These are phyloP conservation scores for Muscicapa adusta DNA, from an alignment of 2,113 vertebrate genomes.

Conservation along the genomic window DNA sequence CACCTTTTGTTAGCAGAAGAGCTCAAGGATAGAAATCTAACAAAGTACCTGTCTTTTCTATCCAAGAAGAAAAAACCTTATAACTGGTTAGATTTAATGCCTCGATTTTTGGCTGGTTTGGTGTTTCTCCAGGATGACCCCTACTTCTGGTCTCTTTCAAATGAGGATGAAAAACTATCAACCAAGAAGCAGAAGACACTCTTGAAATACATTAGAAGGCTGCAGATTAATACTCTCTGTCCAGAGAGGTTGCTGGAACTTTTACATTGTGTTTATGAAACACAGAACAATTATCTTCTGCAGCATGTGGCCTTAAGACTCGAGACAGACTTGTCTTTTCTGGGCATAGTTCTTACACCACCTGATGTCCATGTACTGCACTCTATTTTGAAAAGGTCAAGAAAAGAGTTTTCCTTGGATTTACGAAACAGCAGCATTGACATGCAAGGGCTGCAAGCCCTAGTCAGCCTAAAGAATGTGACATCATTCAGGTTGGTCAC, in stretches of 20 bases:
- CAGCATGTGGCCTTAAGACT: constrained; percentile 73
- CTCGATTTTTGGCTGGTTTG: constrained; percentile 79
- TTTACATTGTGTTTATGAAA: constrained; percentile 83
- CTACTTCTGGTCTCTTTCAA: constrained; percentile 36
- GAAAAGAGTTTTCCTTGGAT: constrained; percentile 78
- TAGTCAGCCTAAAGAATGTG: constrained; percentile 78
- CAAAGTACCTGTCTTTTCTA: constrained; percentile 70
- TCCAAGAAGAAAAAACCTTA: constrained; percentile 78
- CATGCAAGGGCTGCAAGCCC: constrained; percentile 75
- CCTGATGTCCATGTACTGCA: constrained; percentile 76
- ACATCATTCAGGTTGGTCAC: constrained; percentile 79
- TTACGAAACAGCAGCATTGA: constrained; percentile 79
- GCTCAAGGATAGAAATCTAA: constrained; percentile 75
- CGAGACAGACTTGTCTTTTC: constrained; percentile 76
- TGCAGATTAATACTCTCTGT: constrained; percentile 67
- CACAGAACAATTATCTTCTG: constrained; percentile 57
- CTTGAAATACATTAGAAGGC: constrained; percentile 69
- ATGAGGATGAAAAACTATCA: neutral
- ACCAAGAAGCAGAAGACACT: constrained; percentile 75
- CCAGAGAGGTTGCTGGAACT: constrained; percentile 79
- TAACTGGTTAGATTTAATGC: constrained; percentile 81
- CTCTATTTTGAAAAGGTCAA: constrained; percentile 67
- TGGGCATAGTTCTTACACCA: constrained; percentile 74
- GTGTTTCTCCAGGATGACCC: constrained; percentile 71
- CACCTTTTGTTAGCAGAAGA: constrained; percentile 77